Base-by-base conservation (phyloP, 2,113 vertebrate species). In the Oryzias javanicus region DNA sequence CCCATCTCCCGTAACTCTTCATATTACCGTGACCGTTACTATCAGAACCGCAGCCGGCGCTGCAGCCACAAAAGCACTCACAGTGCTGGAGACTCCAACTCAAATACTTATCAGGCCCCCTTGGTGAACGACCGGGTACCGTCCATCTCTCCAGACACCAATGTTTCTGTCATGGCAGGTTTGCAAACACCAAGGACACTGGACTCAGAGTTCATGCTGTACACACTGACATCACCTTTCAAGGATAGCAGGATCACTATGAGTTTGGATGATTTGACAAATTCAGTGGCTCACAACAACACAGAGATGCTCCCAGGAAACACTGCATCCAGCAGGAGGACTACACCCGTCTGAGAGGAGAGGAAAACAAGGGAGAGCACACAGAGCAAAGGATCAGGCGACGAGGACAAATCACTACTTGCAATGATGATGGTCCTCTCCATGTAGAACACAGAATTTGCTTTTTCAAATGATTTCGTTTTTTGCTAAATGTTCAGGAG, bases 61-160 rank as follows among this genome's bases (percentile, higher is more conserved):
- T 86, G 76, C 63, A 90, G 89, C 17, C 85, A 61, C 79, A 82
- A 85, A 61, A 83, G 87, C 73, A 83, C 80, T 72, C 79, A 81
- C 72, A 85, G 73, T 4, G 17, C 16, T 0, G 75, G 47, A 15
- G 86, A 89, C 60, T 55, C 48, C 1, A 54, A 6, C 50, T 59
- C 56, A 3, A 53, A 64, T 3, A 68, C 83, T 46, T 83, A 88
- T 25, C 59, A 70, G n/a, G 52, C 70, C 0, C 75, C 84, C 14
- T 2, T 74, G 46, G 20, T 71, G 53, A 52, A 70, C 8, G 83
- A 86, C 68, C 20, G 68, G 16, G 85, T 85, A 27, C 64, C 46
- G 1, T 67, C 70, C 35, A 41, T 86, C 52, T 74, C 80, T 0
- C 18, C 52, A 0, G 86, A 79, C 6, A 66, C 79, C 47, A 89